Base-by-base conservation (phyloP, 2,888 invertebrate genomes). In the Cantharis rustica region DNA sequence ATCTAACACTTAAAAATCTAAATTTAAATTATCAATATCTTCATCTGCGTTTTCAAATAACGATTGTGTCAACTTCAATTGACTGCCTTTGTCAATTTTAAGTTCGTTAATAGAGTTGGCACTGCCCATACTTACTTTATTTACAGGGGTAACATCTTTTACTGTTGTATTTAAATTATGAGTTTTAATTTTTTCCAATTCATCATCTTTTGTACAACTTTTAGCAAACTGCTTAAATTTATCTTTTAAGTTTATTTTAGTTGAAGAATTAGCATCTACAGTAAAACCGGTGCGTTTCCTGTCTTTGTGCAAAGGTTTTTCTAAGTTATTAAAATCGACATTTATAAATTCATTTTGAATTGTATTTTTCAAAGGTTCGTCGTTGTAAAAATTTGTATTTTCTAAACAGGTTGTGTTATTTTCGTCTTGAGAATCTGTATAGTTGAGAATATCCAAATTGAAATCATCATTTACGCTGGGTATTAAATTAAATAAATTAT, bases 11-110 rank as follows among this genome's bases (percentile, higher is more conserved):
- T 75, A 80, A 61, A 79, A 75, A 71, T 80, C 79, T 80, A 90
- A 86, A 84, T 90, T 89, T 83, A 90, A 86, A 86, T 89, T 89
- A 81, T 90, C 88, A 87, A 90, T 90, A 88, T 89, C 89, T 84
- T 90, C 89, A 63, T 89, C 81, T 15, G 78, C 87, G 83, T 85
- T 89, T 82, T 90, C 90, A 87, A 90, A 90, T 79, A 90, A 89
- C 83, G 89, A 31, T 69, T 69, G 23, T 31, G 69, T 9, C 9
- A 69, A 31, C 4, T 31, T 47, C 5, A 7, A 2, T 47, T 47
- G 47, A 47, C 47, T 47, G n/a, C n/a, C 9, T n/a, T 47, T n/a
- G 47, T n/a, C n/a, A n/a, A 5, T n/a, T 69, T 2, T 13, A 66
- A 23, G 10, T 20, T 9, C 13, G n/a, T 11, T 17, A 7, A n/a